phyloP scores from a whole-genome alignment of 37 sponge, comb jelly and placozoan species.

The Tethya wilhelma region DNA sequence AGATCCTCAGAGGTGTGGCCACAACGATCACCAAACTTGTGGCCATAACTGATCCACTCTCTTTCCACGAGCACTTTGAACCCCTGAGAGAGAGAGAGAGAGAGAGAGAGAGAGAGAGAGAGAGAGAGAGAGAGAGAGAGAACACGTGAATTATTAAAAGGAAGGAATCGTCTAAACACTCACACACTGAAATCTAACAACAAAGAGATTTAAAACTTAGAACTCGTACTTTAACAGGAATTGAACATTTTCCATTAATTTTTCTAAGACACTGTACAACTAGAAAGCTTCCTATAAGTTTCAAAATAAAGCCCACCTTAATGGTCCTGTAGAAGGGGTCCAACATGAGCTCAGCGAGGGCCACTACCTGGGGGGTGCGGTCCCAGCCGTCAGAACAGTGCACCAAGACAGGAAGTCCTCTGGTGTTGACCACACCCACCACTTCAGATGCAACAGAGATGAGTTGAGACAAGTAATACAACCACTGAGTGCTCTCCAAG shows the following conservation, averaged over 20 bases:
- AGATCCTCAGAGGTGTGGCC: conserved; percentile 40
- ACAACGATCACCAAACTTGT: conserved; percentile 87
- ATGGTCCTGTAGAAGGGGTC: conserved; percentile 94
- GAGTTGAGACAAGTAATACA: conserved; percentile 76
- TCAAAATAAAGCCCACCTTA: conserved; percentile 66
- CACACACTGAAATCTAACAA: too few species aligned
- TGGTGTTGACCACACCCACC: conserved; percentile 46
- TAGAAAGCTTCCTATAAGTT: neutral
- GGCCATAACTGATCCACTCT: conserved; percentile 94
- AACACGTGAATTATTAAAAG: too few species aligned
- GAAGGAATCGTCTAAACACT: too few species aligned
- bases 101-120: too few species aligned
- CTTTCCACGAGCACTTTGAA: conserved; percentile 82
- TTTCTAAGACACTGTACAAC: neutral
- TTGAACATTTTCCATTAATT: too few species aligned
- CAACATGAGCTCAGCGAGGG: conserved; percentile 85
- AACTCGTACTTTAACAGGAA: too few species aligned
- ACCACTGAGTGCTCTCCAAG: conserved; percentile 91
- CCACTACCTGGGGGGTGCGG: conserved; percentile 84
- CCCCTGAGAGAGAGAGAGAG: conserved; percentile 53
- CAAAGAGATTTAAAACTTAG: too few species aligned
- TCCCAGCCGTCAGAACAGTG: conserved; percentile 99
- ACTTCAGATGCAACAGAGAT: conserved; percentile 80
- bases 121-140: too few species aligned
- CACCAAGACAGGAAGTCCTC: conserved; percentile 77